These are phyloP conservation scores for Anadara kagoshimensis DNA, from an alignment of 1,140 invertebrate species.

Conservation along the genomic window DNA sequence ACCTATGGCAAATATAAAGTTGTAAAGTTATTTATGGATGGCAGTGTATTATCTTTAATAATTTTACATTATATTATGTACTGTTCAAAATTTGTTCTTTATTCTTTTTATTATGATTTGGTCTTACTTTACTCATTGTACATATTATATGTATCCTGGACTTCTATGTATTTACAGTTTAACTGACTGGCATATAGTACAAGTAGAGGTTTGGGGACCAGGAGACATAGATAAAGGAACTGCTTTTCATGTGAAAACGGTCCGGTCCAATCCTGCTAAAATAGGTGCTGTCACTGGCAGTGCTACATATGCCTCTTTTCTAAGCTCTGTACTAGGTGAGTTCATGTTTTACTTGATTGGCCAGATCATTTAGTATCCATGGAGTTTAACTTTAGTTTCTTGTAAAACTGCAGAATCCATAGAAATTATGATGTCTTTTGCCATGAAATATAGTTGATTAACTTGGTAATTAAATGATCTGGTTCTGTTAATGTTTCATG, in stretches of 20 bases:
- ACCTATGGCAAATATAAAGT: too few species aligned
- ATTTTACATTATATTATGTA: too few species aligned
- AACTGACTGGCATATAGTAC: slow-evolving; percentile 78
- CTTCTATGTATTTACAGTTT: slow-evolving; percentile 69
- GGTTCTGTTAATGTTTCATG: too few species aligned
- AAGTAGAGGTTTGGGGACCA: slow-evolving; percentile 77
- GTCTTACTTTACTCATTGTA: background rate
- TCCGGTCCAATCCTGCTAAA: slow-evolving; percentile 77
- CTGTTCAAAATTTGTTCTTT: too few species aligned
- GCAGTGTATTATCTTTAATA: too few species aligned
- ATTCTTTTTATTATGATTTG: too few species aligned
- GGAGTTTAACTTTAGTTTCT: background rate
- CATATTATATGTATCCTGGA: background rate
- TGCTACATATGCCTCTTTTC: slow-evolving; percentile 78
- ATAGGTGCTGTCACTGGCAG: slow-evolving; percentile 77
- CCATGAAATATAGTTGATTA: background rate
- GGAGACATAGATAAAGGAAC: slow-evolving; percentile 65
- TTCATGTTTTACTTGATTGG: background rate
- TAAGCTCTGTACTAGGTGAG: slow-evolving; percentile 74
- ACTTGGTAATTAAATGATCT: slow-evolving; percentile 1
- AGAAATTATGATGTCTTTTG: background rate
- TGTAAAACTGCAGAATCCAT: background rate
- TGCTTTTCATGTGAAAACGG: slow-evolving; percentile 76
- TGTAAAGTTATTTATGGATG: too few species aligned
- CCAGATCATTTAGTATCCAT: background rate